Evolutionary conservation across 1,140 invertebrate genomes (phyloP), one percentile per base, ranked within the genome.

Genomic region (Trinorchestia longiramus): DNA sequence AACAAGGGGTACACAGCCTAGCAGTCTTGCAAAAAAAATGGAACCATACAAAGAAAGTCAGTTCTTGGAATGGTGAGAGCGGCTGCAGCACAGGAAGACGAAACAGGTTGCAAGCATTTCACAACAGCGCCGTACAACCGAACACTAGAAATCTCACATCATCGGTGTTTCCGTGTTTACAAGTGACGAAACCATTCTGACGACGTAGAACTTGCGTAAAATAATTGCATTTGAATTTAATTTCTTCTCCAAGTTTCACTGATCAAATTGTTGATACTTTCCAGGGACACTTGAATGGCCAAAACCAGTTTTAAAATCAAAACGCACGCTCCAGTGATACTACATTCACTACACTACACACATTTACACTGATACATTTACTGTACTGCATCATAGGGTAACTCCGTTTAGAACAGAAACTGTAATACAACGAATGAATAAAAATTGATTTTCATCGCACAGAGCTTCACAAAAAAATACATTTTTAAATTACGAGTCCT

Each of bases 81-180:
- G 88, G 41, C n/a, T 0, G n/a, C 88, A 17, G 88, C n/a, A 90
- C 88, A 90, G 88, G 88, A 90, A 90, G 43, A 41, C 88, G 43
- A 41, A 41, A 90, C 41, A 42, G 88, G 88, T 90, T 90, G 88
- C 88, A 90, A 90, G 43, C 88, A 90, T 90, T 90, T 90, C 88
- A 43, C 88, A 43, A 90, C 88, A 90, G 8, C 41, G 42, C 36
- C 43, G 88, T 90, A 90, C 6, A 90, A 90, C 88, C 15, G 15
- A 90, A 17, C 36, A 77, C 41, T 77, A 40, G 88, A 42, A 41
- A 36, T 87, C 8, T 41, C 11, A 41, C 88, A 28, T 4, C 8
- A 90, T 11, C 62, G 62, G 11, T 36, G 28, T 28, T 77, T 1
- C 28, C 1, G 28, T 77, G 62, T 23, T 1, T 77, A 28, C 62